Evolutionary conservation across 1,140 invertebrate species (phyloP).

Genomic region (Listronotus oregonensis): DNA sequence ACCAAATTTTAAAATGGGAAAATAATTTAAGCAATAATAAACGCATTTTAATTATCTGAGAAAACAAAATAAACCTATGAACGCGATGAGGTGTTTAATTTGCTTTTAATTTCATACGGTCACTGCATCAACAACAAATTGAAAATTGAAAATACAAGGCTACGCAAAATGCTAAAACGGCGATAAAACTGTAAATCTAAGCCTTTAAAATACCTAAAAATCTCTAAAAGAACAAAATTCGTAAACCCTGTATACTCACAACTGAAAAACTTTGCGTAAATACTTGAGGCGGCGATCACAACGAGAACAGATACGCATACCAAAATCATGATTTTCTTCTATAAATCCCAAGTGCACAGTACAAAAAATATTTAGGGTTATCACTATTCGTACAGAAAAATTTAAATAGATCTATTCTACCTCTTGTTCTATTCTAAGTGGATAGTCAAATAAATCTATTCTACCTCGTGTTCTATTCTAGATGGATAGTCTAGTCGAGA

Average conservation of each 20-base stretch:
- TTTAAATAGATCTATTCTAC: conserved; percentile 3
- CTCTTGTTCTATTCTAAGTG: conserved; percentile 37
- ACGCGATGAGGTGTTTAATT: no score
- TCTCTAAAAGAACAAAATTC: not conserved
- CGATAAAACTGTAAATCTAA: not conserved
- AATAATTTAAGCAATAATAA: no score
- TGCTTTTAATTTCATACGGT: no score
- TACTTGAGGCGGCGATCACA: conserved; percentile 68
- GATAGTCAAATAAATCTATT: no score
- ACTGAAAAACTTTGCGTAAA: conserved; percentile 35
- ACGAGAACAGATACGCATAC: conserved; percentile 91
- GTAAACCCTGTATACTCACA: conserved; percentile 29
- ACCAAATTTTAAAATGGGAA: no score
- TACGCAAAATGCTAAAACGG: not conserved
- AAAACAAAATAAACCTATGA: no score
- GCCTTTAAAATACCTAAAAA: not conserved
- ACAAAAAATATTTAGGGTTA: conserved; percentile 42
- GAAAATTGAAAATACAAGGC: no score
- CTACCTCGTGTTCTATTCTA: no score
- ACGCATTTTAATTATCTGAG: no score
- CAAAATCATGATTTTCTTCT: conserved; percentile 99
- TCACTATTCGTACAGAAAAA: not conserved
- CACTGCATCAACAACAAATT: no score
- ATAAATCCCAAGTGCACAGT: conserved; percentile 58
- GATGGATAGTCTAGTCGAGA: no score